Evolutionary conservation across 1,140 invertebrate genomes (phyloP), one percentile per base, ranked within the genome.

Genomic region (Drosophila quadrilineata): DNA sequence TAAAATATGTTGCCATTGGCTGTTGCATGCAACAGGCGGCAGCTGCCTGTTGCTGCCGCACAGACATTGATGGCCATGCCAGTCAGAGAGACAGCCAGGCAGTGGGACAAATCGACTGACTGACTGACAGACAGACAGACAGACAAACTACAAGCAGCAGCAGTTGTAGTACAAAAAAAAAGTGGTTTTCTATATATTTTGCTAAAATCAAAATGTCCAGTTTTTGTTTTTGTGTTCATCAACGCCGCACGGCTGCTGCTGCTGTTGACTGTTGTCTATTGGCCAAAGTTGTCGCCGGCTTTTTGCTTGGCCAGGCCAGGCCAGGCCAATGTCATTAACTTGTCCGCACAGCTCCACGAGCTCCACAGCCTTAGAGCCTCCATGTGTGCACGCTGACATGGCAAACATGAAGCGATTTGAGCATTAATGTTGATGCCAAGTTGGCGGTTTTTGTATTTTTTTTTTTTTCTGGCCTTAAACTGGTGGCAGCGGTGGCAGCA

Each of bases 111-210:
- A 58, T 28, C 31, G n/a, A n/a, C n/a, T n/a, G n/a, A n/a, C n/a
- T n/a, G n/a, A n/a, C n/a, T n/a, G n/a, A n/a, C n/a, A n/a, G n/a
- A n/a, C n/a, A n/a, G n/a, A n/a, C n/a, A n/a, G n/a, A n/a, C n/a
- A n/a, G n/a, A n/a, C n/a, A n/a, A n/a, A n/a, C n/a, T n/a, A n/a
- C n/a, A n/a, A n/a, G n/a, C n/a, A n/a, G n/a, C n/a, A n/a, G n/a
- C 10, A 10, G 29, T 10, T n/a, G 29, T 33, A 10, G 62, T 12
- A n/a, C 38, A 46, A 67, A 58, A 84, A 82, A 80, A 85, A 85
- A 85, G 79, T 85, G 80, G 79, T 85, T 85, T 73, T 85, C 79
- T 85, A 85, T 85, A 85, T 79, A 85, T 74, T 85, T 84, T 85
- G 79, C 79, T 85, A 85, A 85, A 85, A 79, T 85, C 79, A 85